Conservation (phyloP, 2,113 vertebrate species). For the Barnardius zonarius region DNA sequence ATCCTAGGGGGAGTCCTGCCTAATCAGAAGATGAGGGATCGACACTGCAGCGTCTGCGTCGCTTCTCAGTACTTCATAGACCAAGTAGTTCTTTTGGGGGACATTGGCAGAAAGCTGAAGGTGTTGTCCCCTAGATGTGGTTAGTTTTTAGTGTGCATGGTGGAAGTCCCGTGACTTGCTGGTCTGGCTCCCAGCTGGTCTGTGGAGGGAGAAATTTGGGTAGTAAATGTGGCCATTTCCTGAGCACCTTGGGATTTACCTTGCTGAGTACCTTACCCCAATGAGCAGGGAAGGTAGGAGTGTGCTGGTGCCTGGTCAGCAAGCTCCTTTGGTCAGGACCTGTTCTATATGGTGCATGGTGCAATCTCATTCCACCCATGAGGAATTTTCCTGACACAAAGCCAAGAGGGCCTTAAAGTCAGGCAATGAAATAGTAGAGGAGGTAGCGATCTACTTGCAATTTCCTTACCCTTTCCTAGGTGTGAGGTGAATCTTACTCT, state of each 20-base stretch:
- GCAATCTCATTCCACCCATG: background rate
- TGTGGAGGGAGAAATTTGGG: background rate
- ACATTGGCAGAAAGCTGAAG: background rate
- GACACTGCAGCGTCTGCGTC: background rate
- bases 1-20: background rate
- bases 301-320: background rate
- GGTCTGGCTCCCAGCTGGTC: background rate
- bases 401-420: background rate
- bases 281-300: background rate
- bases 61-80: background rate
- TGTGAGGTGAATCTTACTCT: background rate
- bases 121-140: background rate
- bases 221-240: background rate
- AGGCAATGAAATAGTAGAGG: background rate
- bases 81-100: accelerated
- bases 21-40: background rate
- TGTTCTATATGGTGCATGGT: background rate
- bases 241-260: background rate
- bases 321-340: background rate
- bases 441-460: background rate
- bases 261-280: background rate
- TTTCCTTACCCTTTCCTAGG: background rate
- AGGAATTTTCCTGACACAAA: background rate
- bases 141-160: accelerated
- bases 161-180: background rate